Evolutionary conservation across 2,113 vertebrate genomes (phyloP), one percentile per base, ranked within the genome.

Genomic region (Thunnus thynnus): DNA sequence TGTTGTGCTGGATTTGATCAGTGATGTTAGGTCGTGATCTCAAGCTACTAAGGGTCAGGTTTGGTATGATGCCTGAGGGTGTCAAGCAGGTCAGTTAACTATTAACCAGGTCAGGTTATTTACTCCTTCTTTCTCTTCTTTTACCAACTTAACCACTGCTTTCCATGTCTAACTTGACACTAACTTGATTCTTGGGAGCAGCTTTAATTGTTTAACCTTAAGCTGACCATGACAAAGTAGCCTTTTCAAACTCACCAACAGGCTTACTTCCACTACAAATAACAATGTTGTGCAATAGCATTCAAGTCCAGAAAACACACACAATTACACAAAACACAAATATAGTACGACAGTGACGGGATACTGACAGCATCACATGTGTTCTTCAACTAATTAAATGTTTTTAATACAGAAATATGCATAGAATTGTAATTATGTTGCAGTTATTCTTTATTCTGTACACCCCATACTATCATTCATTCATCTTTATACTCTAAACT

Each of bases 171-270:
- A 90, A 88, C 80, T 74, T 80, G 86, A 91, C 81, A 85, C 90
- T 80, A 84, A 90, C 88, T 90, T 85, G 84, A 88, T 80, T 77
- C 77, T 18, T 36, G 70, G 62, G 81, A 87, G 82, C 78, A 69
- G 80, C 85, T 75, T 84, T 75, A 86, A 87, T 87, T 90, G 84
- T 81, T 92, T 91, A 90, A 92, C 89, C 90, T 83, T 70, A 83
- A 87, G 85, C 76, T 85, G 90, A 91, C 89, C 92, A 92, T 91
- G 90, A 93, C 84, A 69, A 89, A 89, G 64, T 76, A 46, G 84
- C 32, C 69, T 83, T 85, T 88, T 89, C 77, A 89, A 64, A 78
- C 50, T 32, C 12, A 62, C 56, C 80, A 87, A 87, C 78, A 76
- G 83, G 81, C 86, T 91, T 86, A 86, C 52, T 82, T 82, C 88